These are phyloP conservation scores for Daubentonia madagascariensis DNA, from an alignment of 2,113 vertebrate species.

Conservation along the genomic window DNA sequence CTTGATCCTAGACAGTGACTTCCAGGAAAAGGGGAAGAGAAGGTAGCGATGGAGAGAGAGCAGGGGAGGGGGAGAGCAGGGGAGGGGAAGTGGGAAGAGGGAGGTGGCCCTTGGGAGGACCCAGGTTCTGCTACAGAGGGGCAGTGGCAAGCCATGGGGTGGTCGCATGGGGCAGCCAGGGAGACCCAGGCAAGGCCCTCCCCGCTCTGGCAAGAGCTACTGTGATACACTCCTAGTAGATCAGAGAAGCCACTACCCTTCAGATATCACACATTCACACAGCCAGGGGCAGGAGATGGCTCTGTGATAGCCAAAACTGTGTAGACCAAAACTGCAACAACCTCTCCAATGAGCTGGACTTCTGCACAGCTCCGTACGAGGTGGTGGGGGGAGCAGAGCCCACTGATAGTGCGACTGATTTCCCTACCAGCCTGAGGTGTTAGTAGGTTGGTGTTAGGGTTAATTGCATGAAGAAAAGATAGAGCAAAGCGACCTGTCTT, in stretches of 20 bases:
- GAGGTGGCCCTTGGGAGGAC: neutral
- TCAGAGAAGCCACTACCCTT: too few relatives aligned
- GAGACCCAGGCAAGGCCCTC: neutral
- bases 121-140: neutral
- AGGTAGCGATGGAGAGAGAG: too few relatives aligned
- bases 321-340: neutral
- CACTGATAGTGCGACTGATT: accelerated
- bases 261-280: accelerated
- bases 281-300: accelerated
- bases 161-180: accelerated
- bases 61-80: too few relatives aligned
- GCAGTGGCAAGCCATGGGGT: neutral
- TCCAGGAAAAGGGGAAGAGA: neutral
- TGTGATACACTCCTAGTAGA: accelerated
- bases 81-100: too few relatives aligned
- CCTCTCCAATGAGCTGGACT: neutral
- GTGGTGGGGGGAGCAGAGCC: too few relatives aligned
- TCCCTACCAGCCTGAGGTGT: neutral
- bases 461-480: neutral
- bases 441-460: too few relatives aligned
- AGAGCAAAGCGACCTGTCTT: neutral
- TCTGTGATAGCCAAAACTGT: neutral
- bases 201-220: neutral
- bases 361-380: too few relatives aligned
- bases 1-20: too few relatives aligned